A percentile compares a stretch with the other conserved stretches of the same genome.
phyloP scores from a whole-genome alignment of 2,113 vertebrate genomes.

The Cololabis saira region DNA sequence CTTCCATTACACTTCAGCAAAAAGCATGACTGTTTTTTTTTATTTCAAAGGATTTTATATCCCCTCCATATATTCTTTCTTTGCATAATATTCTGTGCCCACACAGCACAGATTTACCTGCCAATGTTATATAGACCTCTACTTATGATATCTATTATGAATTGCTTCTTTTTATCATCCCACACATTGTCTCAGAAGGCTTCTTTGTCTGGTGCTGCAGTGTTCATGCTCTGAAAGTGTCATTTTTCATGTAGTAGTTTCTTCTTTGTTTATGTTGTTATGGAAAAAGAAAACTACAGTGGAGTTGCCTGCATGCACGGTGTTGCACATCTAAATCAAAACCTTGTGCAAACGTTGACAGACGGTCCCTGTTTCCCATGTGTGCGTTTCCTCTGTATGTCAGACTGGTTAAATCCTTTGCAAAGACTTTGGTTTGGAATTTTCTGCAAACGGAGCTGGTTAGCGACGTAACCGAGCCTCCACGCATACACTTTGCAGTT shows the following conservation, averaged over 20 bases:
- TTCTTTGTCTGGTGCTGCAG: slow-evolving; percentile 71
- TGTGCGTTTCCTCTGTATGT: background rate
- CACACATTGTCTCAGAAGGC: slow-evolving; percentile 77
- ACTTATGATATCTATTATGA: slow-evolving; percentile 56
- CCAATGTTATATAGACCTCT: slow-evolving; percentile 59
- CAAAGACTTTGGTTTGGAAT: background rate
- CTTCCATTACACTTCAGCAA: slow-evolving; percentile 76
- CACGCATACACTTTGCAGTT: background rate
- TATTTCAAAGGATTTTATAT: slow-evolving; percentile 68
- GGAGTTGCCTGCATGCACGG: slow-evolving; percentile 60
- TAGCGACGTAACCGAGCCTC: background rate
- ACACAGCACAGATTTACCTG: slow-evolving; percentile 62
- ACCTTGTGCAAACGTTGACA: slow-evolving; percentile 9
- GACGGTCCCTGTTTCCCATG: slow-evolving; percentile 4
- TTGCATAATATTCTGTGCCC: slow-evolving; percentile 71
- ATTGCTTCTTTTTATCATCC: slow-evolving; percentile 73
- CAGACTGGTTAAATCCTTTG: slow-evolving; percentile 4
- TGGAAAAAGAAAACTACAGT: slow-evolving; percentile 29
- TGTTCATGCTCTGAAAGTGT: slow-evolving; percentile 68
- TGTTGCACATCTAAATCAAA: slow-evolving; percentile 51
- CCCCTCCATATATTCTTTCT: slow-evolving; percentile 68
- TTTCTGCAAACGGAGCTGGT: slow-evolving; percentile 2
- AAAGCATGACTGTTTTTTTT: slow-evolving; percentile 73
- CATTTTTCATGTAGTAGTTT: slow-evolving; percentile 56
- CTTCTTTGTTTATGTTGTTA: slow-evolving; percentile 57